A percentile compares a stretch with the other conserved stretches of the same genome.
Conservation (phyloP, 2,797 vertebrate species). For the Artibeus lituratus region DNA sequence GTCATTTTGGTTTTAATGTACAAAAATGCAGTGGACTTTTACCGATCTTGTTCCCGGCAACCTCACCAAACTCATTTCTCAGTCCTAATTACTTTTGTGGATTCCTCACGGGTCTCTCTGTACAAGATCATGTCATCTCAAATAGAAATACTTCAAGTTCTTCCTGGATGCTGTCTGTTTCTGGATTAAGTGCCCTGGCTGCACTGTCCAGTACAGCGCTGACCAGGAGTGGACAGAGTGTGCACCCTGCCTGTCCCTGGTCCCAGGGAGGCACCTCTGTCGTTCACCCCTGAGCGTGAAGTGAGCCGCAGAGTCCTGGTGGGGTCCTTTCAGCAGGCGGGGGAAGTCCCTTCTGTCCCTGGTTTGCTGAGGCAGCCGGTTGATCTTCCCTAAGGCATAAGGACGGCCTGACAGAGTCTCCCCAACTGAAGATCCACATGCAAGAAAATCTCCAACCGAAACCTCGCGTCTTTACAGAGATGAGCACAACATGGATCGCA, state of each 20-base stretch:
- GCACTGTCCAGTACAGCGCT: background rate
- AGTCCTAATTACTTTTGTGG: too few relatives aligned
- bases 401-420: background rate
- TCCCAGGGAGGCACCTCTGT: background rate
- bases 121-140: background rate
- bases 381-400: background rate
- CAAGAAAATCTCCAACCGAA: background rate
- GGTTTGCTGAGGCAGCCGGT: background rate
- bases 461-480: background rate
- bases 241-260: too few relatives aligned
- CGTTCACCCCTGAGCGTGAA: background rate
- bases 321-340: background rate
- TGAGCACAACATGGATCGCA: background rate
- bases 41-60: background rate
- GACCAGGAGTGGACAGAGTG: too few relatives aligned
- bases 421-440: background rate
- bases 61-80: background rate
- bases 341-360: background rate
- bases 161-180: background rate
- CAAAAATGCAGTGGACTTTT: too few relatives aligned
- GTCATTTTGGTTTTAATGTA: fast-evolving
- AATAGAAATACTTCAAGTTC: fast-evolving
- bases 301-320: background rate
- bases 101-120: too few relatives aligned
- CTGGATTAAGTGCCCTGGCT: background rate